Percentiles rank a stretch among this genome's conserved stretches.
phyloP scores from a whole-genome alignment of 1,140 invertebrate species.

The Drosophila sechellia region DNA sequence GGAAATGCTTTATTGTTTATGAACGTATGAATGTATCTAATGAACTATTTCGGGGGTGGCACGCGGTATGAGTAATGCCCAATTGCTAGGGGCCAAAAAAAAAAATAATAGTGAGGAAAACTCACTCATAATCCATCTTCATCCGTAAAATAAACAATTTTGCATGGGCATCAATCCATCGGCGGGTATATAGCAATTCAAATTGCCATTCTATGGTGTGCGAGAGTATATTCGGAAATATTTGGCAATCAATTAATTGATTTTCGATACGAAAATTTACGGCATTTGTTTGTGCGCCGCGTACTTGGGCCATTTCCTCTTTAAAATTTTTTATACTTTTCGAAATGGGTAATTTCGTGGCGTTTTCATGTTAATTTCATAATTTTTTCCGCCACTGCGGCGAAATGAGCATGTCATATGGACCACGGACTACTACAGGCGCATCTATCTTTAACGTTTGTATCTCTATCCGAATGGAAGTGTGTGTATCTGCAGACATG shows the following conservation, averaged over 20 bases:
- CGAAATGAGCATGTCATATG: constrained; percentile 77
- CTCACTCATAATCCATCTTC: constrained; percentile 77
- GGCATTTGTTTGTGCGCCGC: constrained; percentile 18
- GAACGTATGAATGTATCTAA: constrained; percentile 54
- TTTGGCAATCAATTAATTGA: constrained; percentile 81
- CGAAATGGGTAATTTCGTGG: not conserved
- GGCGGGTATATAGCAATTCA: constrained; percentile 56
- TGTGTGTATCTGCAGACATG: constrained; percentile 58
- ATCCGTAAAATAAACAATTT: constrained; percentile 80
- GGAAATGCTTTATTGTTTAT: constrained; percentile 75
- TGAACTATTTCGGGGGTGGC: constrained; percentile 22
- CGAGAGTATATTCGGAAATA: constrained; percentile 44
- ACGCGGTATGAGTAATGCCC: constrained; percentile 68
- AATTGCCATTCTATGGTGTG: constrained; percentile 3
- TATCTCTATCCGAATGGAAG: constrained; percentile 14
- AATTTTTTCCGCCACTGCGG: constrained; percentile 70
- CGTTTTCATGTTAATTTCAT: constrained; percentile 77
- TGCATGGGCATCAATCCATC: constrained; percentile 69
- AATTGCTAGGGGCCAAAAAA: constrained; percentile 18
- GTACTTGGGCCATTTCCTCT: constrained; percentile 68
- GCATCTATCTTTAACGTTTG: constrained; percentile 57
- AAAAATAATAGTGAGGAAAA: constrained; percentile 44
- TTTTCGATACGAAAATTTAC: constrained; percentile 63
- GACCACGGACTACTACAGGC: constrained; percentile 13
- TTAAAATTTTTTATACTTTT: constrained; percentile 21